Conservation (phyloP, 1,140 invertebrate species). For the Drosophila trapezifrons region DNA sequence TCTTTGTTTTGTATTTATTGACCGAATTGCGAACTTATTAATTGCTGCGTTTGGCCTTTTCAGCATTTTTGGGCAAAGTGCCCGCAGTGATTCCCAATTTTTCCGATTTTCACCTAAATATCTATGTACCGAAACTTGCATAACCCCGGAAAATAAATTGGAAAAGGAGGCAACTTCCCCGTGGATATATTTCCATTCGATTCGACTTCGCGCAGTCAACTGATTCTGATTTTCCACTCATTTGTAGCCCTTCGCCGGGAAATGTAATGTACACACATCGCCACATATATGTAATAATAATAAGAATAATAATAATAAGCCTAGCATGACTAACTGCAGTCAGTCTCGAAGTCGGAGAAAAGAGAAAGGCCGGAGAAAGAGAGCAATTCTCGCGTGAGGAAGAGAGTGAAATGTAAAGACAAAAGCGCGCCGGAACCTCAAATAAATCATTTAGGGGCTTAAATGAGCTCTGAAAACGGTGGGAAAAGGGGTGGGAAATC, state of each 20-base stretch:
- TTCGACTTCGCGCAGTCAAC: slow-evolving; percentile 62
- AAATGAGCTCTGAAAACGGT: background rate
- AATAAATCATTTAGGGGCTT: slow-evolving; percentile 48
- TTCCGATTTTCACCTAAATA: slow-evolving; percentile 49
- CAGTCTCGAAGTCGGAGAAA: slow-evolving; percentile 5
- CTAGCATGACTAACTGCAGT: slow-evolving; percentile 43
- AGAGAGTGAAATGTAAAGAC: background rate
- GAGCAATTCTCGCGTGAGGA: slow-evolving; percentile 6
- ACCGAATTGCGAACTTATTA: slow-evolving; percentile 74
- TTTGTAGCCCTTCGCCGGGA: slow-evolving; percentile 10
- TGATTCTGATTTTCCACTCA: slow-evolving; percentile 50
- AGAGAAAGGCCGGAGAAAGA: slow-evolving; percentile 25
- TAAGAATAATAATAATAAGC: slow-evolving; percentile 39
- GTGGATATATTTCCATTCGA: slow-evolving; percentile 15
- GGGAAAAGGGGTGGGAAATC: slow-evolving; percentile 11
- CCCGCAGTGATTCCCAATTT: slow-evolving; percentile 45
- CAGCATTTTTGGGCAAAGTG: slow-evolving; percentile 49
- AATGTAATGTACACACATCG: slow-evolving; percentile 13
- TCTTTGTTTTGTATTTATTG: slow-evolving; percentile 65
- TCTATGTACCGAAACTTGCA: slow-evolving; percentile 21
- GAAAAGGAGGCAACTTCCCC: background rate
- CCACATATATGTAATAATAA: slow-evolving; percentile 8
- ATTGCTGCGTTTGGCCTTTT: slow-evolving; percentile 46
- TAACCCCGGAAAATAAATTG: slow-evolving; percentile 13
- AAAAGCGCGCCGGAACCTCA: slow-evolving; percentile 9